Evolutionary conservation across 2,888 invertebrate genomes (phyloP).

Genomic region (Sinotaia quadrata): DNA sequence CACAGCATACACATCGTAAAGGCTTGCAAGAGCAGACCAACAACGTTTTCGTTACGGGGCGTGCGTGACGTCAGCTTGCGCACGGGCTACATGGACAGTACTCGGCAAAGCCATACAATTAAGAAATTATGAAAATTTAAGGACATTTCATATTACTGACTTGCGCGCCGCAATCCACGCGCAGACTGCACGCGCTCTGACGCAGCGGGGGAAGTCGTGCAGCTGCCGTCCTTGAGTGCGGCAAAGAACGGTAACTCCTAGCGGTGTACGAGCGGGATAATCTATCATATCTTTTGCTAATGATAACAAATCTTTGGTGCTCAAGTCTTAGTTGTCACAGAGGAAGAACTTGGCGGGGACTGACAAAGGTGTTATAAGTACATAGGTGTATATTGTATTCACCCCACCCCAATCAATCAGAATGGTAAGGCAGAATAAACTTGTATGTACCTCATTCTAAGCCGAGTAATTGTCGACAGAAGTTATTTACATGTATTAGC

Average conservation of each 20-base stretch:
- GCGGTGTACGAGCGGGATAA: neutral
- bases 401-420: too few species aligned
- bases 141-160: constrained; percentile 42
- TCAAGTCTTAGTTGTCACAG: too few species aligned
- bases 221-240: neutral
- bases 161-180: constrained; percentile 28
- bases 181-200: constrained; percentile 20
- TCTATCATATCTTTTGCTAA: too few species aligned
- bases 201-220: constrained; percentile 14
- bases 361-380: too few species aligned
- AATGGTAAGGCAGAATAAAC: too few species aligned
- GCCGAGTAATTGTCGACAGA: too few species aligned
- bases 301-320: too few species aligned
- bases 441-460: too few species aligned
- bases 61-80: constrained; percentile 60
- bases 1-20: neutral
- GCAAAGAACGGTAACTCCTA: neutral
- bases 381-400: too few species aligned
- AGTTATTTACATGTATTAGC: too few species aligned
- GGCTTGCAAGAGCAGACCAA: constrained; percentile 33
- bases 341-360: too few species aligned
- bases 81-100: constrained; percentile 63
- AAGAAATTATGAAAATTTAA: constrained; percentile 64
- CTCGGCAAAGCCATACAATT: constrained; percentile 56
- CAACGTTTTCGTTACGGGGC: constrained; percentile 45